phyloP scores from a whole-genome alignment of 1,140 invertebrate species.

The Hylyphantes graminicola region DNA sequence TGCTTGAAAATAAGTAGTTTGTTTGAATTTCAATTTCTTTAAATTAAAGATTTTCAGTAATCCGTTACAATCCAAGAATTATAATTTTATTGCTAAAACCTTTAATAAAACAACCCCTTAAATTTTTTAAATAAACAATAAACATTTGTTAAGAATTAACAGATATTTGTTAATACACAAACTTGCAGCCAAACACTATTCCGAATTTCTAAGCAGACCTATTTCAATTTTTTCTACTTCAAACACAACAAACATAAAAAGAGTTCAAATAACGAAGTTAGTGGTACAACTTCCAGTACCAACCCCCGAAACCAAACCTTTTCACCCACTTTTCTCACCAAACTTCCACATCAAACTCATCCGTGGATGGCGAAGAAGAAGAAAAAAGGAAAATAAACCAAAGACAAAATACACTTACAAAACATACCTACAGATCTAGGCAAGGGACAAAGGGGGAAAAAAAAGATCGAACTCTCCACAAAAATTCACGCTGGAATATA shows the following conservation, averaged over 20 bases:
- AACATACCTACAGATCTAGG: slow-evolving; percentile 5
- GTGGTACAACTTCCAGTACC: slow-evolving; percentile 49
- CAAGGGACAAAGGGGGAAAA: slow-evolving; percentile 3
- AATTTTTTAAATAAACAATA: too few relatives aligned
- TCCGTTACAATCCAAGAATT: too few relatives aligned
- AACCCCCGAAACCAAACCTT: slow-evolving; percentile 34
- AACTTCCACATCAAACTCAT: slow-evolving; percentile 47
- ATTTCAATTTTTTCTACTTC: too few relatives aligned
- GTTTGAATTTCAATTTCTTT: too few relatives aligned
- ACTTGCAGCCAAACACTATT: too few relatives aligned
- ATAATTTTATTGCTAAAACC: too few relatives aligned
- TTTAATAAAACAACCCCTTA: too few relatives aligned
- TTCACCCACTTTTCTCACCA: slow-evolving; percentile 4
- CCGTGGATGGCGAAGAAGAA: slow-evolving; percentile 18
- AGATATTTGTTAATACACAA: too few relatives aligned
- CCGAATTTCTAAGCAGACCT: too few relatives aligned
- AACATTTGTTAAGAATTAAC: too few relatives aligned
- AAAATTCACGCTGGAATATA: slow-evolving; percentile 45
- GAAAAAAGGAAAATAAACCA: slow-evolving; percentile 14
- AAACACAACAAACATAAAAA: neutral
- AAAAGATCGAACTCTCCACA: slow-evolving; percentile 24
- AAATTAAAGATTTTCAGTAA: too few relatives aligned
- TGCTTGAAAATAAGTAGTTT: too few relatives aligned
- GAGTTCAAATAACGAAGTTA: slow-evolving; percentile 52
- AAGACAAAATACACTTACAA: slow-evolving; percentile 39